A percentile compares a stretch with the other conserved stretches of the same genome.
phyloP scores from a whole-genome alignment of 2,113 vertebrate species.

The Pteropus alecto region DNA sequence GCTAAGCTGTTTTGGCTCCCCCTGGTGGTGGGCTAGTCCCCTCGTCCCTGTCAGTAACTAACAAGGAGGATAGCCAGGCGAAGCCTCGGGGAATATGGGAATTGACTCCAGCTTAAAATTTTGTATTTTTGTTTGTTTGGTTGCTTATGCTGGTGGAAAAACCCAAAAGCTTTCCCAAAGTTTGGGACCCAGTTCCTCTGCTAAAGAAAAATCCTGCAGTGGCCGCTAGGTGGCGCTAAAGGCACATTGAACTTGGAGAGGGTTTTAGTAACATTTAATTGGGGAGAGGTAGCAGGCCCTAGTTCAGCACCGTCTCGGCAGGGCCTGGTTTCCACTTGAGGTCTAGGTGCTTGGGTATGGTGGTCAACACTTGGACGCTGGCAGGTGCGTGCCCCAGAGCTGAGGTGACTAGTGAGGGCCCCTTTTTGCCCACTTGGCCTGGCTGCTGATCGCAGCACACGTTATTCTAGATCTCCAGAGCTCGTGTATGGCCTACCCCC shows the following conservation, averaged over 20 bases:
- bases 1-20: conserved; percentile 54
- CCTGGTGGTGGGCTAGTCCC: conserved; percentile 52
- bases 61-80: not conserved
- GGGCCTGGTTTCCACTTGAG: not conserved
- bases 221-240: conserved; percentile 71
- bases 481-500: not conserved
- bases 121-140: not conserved
- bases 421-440: fast-evolving
- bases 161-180: not conserved
- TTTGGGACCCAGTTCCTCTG: not conserved
- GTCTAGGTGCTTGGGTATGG: not conserved
- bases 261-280: not conserved
- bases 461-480: fast-evolving
- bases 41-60: not conserved
- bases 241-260: not conserved
- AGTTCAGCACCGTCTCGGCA: not conserved
- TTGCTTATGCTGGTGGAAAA: not conserved
- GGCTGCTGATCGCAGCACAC: not conserved
- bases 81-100: fast-evolving
- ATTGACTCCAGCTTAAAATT: not conserved
- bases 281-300: not conserved
- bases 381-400: not conserved
- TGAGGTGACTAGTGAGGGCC: not conserved
- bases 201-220: not conserved
- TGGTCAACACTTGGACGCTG: not conserved